Conservation (phyloP, 2,888 invertebrate species). For the Nomada goodeniana region DNA sequence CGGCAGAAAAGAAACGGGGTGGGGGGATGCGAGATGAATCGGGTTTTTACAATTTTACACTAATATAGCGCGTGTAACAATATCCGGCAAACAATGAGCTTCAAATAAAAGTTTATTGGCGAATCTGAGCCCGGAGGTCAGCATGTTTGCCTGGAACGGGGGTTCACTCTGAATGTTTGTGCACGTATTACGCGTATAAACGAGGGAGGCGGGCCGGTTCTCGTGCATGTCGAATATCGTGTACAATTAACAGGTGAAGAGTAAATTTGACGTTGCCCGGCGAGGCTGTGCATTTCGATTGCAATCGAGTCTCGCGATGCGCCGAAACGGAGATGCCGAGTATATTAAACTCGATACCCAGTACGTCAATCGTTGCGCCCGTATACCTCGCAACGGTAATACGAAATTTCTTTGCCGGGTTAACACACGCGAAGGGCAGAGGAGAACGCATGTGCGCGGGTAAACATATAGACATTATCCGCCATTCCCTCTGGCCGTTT, state of each 20-base stretch:
- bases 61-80: constrained; percentile 14
- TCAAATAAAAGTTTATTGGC: constrained; percentile 49
- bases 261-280: constrained; percentile 37
- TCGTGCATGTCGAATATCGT: constrained; percentile 11
- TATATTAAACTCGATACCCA: background rate
- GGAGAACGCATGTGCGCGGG: constrained; percentile 31
- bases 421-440: constrained; percentile 26
- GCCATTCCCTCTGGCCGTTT: constrained; percentile 62
- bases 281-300: background rate
- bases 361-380: background rate
- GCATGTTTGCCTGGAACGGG: constrained; percentile 35
- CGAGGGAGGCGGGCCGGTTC: background rate
- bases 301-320: background rate
- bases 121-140: constrained; percentile 23
- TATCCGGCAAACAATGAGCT: constrained; percentile 27
- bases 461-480: constrained; percentile 67
- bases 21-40: background rate
- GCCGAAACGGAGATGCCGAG: too few relatives aligned
- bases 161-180: constrained; percentile 47
- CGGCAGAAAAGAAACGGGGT: background rate
- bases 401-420: constrained; percentile 27
- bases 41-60: constrained; percentile 3
- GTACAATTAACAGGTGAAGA: constrained; percentile 43
- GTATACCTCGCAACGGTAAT: background rate
- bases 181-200: constrained; percentile 22